These are phyloP conservation scores for Diarsia dahlii DNA, from an alignment of 2,888 invertebrate genomes.

Conservation along the genomic window DNA sequence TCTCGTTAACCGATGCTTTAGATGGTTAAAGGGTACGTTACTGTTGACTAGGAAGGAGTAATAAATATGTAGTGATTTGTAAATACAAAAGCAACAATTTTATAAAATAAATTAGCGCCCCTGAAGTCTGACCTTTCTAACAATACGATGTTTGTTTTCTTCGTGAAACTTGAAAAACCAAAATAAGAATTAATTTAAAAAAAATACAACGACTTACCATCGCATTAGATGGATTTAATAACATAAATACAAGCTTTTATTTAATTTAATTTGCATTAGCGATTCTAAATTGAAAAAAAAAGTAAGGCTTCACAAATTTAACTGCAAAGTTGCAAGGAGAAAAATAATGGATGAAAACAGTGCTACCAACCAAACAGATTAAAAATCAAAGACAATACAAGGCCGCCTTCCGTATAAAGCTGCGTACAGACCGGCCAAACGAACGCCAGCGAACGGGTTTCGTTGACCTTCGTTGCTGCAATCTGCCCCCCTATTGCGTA, in stretches of 20 bases:
- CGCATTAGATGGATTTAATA: slow-evolving; percentile 33
- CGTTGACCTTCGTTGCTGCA: too few relatives aligned
- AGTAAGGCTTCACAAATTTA: slow-evolving; percentile 34
- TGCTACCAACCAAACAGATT: slow-evolving; percentile 1
- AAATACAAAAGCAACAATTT: slow-evolving; percentile 10
- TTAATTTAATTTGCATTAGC: slow-evolving; percentile 20
- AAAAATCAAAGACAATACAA: neutral
- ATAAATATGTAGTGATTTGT: slow-evolving; percentile 1
- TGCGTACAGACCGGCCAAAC: too few relatives aligned
- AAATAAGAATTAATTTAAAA: neutral
- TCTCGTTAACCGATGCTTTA: neutral
- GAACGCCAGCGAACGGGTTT: too few relatives aligned
- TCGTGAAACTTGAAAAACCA: neutral
- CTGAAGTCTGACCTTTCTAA: slow-evolving; percentile 54
- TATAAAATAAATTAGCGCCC: slow-evolving; percentile 49
- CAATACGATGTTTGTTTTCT: slow-evolving; percentile 31
- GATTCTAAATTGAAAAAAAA: slow-evolving; percentile 6
- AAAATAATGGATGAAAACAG: slow-evolving; percentile 3
- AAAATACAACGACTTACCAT: slow-evolving; percentile 50
- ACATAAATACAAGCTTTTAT: slow-evolving; percentile 10
- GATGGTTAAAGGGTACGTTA: neutral
- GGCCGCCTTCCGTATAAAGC: too few relatives aligned
- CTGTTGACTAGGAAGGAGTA: slow-evolving; percentile 1
- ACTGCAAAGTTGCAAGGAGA: slow-evolving; percentile 26
- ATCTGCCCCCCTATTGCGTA: too few relatives aligned